A percentile compares a stretch with the other conserved stretches of the same genome.
Conservation (phyloP, 2,888 invertebrate genomes). For the Ichneumoninae sp. region DNA sequence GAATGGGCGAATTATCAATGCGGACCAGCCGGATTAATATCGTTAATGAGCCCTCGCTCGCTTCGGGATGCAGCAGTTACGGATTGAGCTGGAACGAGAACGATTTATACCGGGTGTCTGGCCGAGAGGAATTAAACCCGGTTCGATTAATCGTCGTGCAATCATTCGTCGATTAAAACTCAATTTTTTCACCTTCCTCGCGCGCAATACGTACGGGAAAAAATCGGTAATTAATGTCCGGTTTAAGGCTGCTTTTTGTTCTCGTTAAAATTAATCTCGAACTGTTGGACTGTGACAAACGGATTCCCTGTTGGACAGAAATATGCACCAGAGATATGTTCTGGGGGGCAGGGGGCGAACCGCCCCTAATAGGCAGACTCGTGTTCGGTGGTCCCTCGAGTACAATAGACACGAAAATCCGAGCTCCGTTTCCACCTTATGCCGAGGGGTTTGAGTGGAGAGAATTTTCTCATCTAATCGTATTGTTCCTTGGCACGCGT, state of each 20-base stretch:
- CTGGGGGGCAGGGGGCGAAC: background rate
- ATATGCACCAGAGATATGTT: background rate
- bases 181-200: conserved; percentile 5
- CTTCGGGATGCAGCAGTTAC: conserved; percentile 64
- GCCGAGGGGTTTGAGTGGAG: background rate
- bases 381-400: conserved; percentile 50
- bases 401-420: conserved; percentile 53
- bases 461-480: conserved; percentile 71
- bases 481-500: conserved; percentile 74
- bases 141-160: conserved; percentile 44
- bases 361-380: conserved; percentile 15
- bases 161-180: conserved; percentile 56
- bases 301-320: background rate
- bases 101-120: conserved; percentile 71
- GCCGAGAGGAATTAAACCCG: conserved; percentile 53
- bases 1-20: conserved; percentile 80
- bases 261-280: background rate
- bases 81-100: conserved; percentile 69
- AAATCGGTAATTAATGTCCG: background rate
- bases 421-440: background rate
- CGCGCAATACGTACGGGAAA: background rate
- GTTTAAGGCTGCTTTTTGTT: too few species aligned
- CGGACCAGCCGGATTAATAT: conserved; percentile 76
- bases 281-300: background rate
- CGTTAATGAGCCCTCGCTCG: conserved; percentile 76